Evolutionary conservation across 1,140 invertebrate genomes (phyloP).

Genomic region (Rhynchophorus ferrugineus): DNA sequence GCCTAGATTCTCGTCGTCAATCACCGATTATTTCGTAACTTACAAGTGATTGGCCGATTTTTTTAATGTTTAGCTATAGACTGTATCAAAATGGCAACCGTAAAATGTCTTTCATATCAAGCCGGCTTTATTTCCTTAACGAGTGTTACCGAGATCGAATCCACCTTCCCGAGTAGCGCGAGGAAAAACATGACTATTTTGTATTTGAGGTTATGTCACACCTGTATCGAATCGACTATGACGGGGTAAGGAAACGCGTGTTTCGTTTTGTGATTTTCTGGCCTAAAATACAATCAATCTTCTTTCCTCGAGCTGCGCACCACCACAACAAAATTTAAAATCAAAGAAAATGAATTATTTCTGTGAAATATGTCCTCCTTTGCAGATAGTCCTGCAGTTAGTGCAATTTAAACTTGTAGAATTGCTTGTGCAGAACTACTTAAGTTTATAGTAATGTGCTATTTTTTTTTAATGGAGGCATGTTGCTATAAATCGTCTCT

Average conservation of each 20-base stretch:
- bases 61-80: slow-evolving; percentile 6
- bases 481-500: slow-evolving; percentile 18
- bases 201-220: too few relatives aligned
- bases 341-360: not conserved
- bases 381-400: slow-evolving; percentile 29
- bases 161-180: not conserved
- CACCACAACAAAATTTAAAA: not conserved
- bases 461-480: slow-evolving; percentile 14
- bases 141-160: not conserved
- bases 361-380: slow-evolving; percentile 20
- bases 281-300: not conserved
- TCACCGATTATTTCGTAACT: slow-evolving; percentile 14
- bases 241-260: too few relatives aligned
- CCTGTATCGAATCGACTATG: too few relatives aligned
- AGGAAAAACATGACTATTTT: not conserved
- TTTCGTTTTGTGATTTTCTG: too few relatives aligned
- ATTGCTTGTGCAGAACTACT: slow-evolving; percentile 33
- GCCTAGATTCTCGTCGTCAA: slow-evolving; percentile 7
- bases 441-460: slow-evolving; percentile 23
- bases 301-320: not conserved
- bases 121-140: slow-evolving; percentile 1
- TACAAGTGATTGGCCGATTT: slow-evolving; percentile 18
- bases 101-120: slow-evolving; percentile 16
- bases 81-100: not conserved
- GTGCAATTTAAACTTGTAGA: slow-evolving; percentile 35